Conservation (phyloP, 2,888 invertebrate genomes). For the Heliconius ismenius region DNA sequence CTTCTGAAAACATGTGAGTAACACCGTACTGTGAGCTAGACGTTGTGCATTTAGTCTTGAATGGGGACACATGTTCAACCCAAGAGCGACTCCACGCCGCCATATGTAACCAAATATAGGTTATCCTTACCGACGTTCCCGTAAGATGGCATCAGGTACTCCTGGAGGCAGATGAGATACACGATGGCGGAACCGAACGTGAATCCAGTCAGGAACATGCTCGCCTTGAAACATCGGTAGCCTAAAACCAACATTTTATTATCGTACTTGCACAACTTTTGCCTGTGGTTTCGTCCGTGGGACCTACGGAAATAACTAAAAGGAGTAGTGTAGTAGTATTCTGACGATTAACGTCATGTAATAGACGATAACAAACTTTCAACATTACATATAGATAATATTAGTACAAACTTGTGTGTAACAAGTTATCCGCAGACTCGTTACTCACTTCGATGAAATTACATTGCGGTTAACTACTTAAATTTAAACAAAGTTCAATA, state of each 20-base stretch:
- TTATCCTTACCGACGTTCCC: slow-evolving; percentile 85
- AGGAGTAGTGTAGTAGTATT: no score
- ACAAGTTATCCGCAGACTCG: no score
- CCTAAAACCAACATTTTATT: slow-evolving; percentile 77
- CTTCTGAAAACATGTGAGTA: not conserved
- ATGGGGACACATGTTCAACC: not conserved
- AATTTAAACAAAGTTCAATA: no score
- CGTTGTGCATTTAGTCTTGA: not conserved
- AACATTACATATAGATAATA: no score
- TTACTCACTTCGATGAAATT: no score
- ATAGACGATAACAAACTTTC: no score
- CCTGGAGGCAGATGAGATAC: slow-evolving; percentile 90
- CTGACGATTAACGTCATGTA: no score
- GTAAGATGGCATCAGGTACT: slow-evolving; percentile 88
- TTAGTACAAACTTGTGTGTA: no score
- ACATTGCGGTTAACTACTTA: no score
- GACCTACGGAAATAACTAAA: no score
- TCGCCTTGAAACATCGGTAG: slow-evolving; percentile 93
- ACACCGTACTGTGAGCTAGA: not conserved
- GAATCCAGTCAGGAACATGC: slow-evolving; percentile 93
- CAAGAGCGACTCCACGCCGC: no score
- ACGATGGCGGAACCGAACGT: slow-evolving; percentile 91
- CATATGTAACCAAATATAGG: not conserved
- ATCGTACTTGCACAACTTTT: not conserved
- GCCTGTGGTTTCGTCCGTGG: not conserved